These are phyloP conservation scores for Varecia variegata DNA, from an alignment of 2,797 vertebrate genomes.

Conservation along the genomic window DNA sequence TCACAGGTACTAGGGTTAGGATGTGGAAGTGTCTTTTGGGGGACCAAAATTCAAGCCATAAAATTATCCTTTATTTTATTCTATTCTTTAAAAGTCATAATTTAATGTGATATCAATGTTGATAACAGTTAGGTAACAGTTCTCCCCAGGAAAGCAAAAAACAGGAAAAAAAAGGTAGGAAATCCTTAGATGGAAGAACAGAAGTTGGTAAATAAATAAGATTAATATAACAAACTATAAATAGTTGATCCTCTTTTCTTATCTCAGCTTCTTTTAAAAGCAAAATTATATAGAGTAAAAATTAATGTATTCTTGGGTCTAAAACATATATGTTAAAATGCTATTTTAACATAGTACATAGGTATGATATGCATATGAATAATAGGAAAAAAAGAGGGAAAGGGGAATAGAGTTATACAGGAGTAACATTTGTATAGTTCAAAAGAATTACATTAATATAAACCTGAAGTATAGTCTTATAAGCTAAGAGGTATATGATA, in stretches of 20 bases:
- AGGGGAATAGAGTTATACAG: background rate
- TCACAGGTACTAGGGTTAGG: background rate
- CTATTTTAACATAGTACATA: background rate
- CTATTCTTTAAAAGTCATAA: background rate
- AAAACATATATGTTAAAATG: background rate
- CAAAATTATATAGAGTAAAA: background rate
- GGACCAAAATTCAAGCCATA: background rate
- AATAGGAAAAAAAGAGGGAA: background rate
- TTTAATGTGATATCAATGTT: background rate
- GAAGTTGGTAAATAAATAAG: background rate
- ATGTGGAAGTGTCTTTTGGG: background rate
- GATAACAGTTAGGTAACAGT: background rate
- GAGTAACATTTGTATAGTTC: background rate
- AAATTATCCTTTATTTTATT: constrained; percentile 6
- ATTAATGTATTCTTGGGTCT: background rate
- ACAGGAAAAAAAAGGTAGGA: background rate
- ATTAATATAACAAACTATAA: background rate
- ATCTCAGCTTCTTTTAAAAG: background rate
- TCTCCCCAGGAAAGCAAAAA: background rate
- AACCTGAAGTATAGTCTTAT: background rate
- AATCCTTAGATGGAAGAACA: background rate
- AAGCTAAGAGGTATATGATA: background rate
- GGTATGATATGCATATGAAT: background rate
- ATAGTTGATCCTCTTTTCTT: background rate
- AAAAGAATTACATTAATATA: background rate